Evolutionary conservation across 2,888 invertebrate species (phyloP).

Genomic region (Onthophagus sagittarius): DNA sequence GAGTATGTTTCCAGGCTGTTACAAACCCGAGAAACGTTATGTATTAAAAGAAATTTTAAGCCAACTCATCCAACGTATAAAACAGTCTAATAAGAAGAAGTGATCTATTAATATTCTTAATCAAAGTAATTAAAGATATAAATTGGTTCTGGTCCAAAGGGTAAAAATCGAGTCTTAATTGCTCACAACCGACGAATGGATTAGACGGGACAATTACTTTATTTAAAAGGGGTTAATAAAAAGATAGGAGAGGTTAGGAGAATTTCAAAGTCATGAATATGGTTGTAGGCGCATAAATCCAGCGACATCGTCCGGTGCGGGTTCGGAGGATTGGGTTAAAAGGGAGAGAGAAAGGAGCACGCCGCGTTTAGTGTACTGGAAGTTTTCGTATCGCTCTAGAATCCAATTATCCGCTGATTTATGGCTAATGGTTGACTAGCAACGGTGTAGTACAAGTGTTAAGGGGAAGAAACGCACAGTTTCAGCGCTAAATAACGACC

Average conservation of each 20-base stretch:
- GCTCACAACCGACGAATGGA: slow-evolving; percentile 10
- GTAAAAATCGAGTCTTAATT: neutral
- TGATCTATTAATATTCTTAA: neutral
- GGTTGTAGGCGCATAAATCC: slow-evolving; percentile 5
- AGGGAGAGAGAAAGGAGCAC: slow-evolving; percentile 4
- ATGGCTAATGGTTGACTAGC: slow-evolving; percentile 30
- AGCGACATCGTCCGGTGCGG: neutral
- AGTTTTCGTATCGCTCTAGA: slow-evolving; percentile 31
- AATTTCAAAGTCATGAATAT: slow-evolving; percentile 9
- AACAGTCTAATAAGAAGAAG: neutral
- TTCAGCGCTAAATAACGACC: slow-evolving; percentile 23
- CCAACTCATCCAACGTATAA: no score
- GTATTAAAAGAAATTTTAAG: neutral
- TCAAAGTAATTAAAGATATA: neutral
- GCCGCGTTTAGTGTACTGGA: slow-evolving; percentile 17
- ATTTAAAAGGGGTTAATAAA: slow-evolving; percentile 19
- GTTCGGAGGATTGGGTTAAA: neutral
- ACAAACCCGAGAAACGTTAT: neutral
- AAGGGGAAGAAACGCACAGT: slow-evolving; percentile 22
- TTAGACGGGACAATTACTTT: slow-evolving; percentile 22
- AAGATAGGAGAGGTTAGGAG: slow-evolving; percentile 1
- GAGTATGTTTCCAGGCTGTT: neutral
- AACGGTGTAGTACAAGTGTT: slow-evolving; percentile 25
- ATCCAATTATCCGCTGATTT: slow-evolving; percentile 33
- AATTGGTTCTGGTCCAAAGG: neutral